Evolutionary conservation across 2,888 invertebrate species (phyloP).

Genomic region (Drosophila paracracens): DNA sequence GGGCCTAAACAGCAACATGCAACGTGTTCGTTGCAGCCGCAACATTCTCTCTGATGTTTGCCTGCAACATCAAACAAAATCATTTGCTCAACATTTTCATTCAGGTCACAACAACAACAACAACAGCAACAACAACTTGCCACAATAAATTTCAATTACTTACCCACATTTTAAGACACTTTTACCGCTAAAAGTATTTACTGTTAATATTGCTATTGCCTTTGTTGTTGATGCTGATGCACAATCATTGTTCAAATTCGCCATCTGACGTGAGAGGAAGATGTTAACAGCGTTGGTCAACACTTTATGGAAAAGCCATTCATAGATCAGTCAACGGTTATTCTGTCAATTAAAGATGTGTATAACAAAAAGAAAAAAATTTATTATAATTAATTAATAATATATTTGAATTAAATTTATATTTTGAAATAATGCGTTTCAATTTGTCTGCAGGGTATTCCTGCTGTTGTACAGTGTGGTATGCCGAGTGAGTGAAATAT

Average conservation of each 20-base stretch:
- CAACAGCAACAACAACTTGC: slow-evolving; percentile 57
- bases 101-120: slow-evolving; percentile 38
- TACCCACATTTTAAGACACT: slow-evolving; percentile 79
- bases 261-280: slow-evolving; percentile 29
- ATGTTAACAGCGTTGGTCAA: slow-evolving; percentile 14
- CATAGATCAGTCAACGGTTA: background rate
- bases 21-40: slow-evolving; percentile 56
- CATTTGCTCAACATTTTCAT: slow-evolving; percentile 45
- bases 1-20: slow-evolving; percentile 38
- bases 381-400: no score
- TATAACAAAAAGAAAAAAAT: no score
- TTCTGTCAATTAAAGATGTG: background rate
- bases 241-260: slow-evolving; percentile 49
- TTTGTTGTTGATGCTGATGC: slow-evolving; percentile 31
- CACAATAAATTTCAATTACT: slow-evolving; percentile 83
- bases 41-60: slow-evolving; percentile 54
- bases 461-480: slow-evolving; percentile 13
- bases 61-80: slow-evolving; percentile 59
- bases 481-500: slow-evolving; percentile 66
- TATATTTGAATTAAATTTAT: background rate
- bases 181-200: slow-evolving; percentile 77
- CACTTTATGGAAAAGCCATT: background rate
- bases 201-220: slow-evolving; percentile 32
- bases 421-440: background rate
- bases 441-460: slow-evolving; percentile 8